Evolutionary conservation across 2,113 vertebrate genomes (phyloP), one percentile per base, ranked within the genome.

Genomic region (Phyllopteryx taeniolatus): DNA sequence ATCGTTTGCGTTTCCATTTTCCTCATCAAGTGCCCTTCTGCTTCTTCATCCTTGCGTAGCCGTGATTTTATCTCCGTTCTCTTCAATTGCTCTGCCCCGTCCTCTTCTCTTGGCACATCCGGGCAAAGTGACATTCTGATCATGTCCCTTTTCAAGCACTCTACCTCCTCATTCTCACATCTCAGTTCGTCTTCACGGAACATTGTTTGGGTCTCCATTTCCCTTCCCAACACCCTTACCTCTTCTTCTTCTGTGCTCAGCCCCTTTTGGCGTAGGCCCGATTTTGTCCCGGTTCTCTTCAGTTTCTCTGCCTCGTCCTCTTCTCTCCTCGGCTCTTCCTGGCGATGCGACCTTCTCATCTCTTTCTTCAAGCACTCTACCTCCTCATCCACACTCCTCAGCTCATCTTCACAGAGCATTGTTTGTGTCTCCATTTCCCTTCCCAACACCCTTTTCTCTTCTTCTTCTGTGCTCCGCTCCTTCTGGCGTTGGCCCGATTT

Each of bases 401-500:
- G 35, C 15, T 42, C 35, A 1, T 63, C 20, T 42, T 5, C 17
- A 20, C 3, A 15, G 19, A 17, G 31, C 9, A 3, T 10, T 5
- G 9, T 43, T 63, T 19, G 35, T 0, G 8, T 42, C 19, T 63
- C 35, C 4, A 39, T 39, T 39, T 39, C 35, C 35, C 35, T 39
- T 5, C n/a, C n/a, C n/a, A n/a, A n/a, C n/a, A n/a, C n/a, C n/a
- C n/a, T n/a, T n/a, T n/a, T n/a, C n/a, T n/a, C 5, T 53, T 49
- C 49, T 69, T 31, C 33, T 31, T 62, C 44, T 53, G 49, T 20
- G 49, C 64, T 67, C 27, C 74, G 76, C 42, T 85, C 75, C 33
- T 73, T 12, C 35, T 2, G 35, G 11, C 27, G 10, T 3, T 7
- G 65, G 20, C 35, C 3, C 35, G 35, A 39, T 39, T 39, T 39